Percentiles rank a stretch among this genome's conserved stretches.
Conservation (phyloP, 2,888 invertebrate genomes). For the Sussaba pulchella region DNA sequence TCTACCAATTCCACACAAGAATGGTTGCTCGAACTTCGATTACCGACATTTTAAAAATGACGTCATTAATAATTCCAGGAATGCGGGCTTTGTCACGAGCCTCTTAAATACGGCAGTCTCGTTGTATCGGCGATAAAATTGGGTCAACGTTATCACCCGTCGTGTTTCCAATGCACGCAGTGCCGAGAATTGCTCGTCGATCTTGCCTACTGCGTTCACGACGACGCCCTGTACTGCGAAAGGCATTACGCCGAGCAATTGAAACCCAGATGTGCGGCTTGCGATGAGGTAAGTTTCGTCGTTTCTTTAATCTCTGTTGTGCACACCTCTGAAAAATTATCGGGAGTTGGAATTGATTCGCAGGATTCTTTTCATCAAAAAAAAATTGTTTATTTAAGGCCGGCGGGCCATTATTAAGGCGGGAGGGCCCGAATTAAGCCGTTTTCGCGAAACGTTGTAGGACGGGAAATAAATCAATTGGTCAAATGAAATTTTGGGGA, state of each 20-base stretch:
- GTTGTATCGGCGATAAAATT: constrained; percentile 94
- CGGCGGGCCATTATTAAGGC: too few relatives aligned
- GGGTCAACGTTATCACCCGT: constrained; percentile 94
- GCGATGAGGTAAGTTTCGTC: constrained; percentile 95
- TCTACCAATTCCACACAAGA: too few relatives aligned
- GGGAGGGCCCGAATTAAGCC: too few relatives aligned
- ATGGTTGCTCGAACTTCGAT: too few relatives aligned
- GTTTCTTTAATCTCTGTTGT: background rate
- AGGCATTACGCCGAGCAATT: constrained; percentile 98
- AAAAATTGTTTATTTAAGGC: too few relatives aligned
- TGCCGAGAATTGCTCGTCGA: constrained; percentile 98
- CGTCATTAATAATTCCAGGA: constrained; percentile 86
- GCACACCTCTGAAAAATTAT: too few relatives aligned
- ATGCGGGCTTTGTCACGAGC: constrained; percentile 93
- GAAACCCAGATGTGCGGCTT: constrained; percentile 97
- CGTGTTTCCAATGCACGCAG: constrained; percentile 95
- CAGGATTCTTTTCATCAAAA: too few relatives aligned
- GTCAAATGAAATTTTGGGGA: too few relatives aligned
- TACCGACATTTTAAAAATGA: background rate
- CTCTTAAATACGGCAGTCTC: constrained; percentile 92
- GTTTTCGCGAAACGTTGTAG: too few relatives aligned
- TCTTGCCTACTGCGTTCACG: constrained; percentile 97
- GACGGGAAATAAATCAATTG: too few relatives aligned
- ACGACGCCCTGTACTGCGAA: constrained; percentile 95
- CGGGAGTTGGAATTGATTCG: too few relatives aligned